These are phyloP conservation scores for Strix aluco DNA, from an alignment of 2,113 vertebrate genomes.

Conservation along the genomic window DNA sequence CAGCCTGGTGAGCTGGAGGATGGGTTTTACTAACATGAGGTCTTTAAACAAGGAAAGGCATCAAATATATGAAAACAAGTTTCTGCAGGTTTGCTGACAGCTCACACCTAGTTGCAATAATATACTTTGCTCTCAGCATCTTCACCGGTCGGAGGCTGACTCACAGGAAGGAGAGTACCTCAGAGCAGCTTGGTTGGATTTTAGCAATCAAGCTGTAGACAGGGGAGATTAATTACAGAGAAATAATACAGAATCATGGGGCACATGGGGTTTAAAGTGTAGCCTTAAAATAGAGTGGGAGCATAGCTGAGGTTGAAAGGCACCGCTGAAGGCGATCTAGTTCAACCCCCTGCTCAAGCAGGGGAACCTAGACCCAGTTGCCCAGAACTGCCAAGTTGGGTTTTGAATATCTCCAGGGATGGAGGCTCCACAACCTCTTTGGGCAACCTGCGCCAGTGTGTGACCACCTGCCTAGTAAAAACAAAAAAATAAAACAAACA, in stretches of 20 bases:
- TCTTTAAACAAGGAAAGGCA: not conserved
- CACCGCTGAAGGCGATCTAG: not conserved
- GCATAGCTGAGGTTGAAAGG: not conserved
- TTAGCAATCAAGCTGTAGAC: not conserved
- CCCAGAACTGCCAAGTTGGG: not conserved
- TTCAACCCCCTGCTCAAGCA: not conserved
- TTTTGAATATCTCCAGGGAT: not conserved
- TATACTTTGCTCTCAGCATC: not conserved
- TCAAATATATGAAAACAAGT: not conserved
- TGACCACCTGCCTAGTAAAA: not conserved
- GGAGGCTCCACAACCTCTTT: not conserved
- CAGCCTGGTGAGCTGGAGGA: not conserved
- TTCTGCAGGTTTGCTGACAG: not conserved
- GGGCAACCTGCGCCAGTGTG: not conserved
- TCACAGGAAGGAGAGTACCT: not conserved
- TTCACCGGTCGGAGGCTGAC: not conserved
- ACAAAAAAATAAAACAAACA: too few species aligned
- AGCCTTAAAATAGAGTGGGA: not conserved
- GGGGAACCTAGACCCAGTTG: not conserved
- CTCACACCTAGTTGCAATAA: not conserved
- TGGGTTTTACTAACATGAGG: not conserved
- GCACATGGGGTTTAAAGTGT: not conserved
- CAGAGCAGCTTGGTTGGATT: not conserved
- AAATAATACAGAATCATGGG: not conserved
- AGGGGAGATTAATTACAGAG: not conserved